A percentile compares a stretch with the other conserved stretches of the same genome.
phyloP scores from a whole-genome alignment of 2,797 vertebrate genomes.

The Xiphophorus birchmanni region DNA sequence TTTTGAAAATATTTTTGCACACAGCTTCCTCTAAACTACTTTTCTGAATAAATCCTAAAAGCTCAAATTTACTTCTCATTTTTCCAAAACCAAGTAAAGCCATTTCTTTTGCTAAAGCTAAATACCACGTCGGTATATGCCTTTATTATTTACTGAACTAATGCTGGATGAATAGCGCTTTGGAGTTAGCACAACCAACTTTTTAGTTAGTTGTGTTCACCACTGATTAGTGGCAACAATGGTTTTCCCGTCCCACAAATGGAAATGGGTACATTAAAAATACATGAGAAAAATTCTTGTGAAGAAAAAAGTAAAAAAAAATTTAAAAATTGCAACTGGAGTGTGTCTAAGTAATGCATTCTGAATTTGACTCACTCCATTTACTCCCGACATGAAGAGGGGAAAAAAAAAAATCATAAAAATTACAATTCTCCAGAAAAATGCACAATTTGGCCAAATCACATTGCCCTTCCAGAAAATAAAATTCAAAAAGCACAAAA shows the following conservation, averaged over 20 bases:
- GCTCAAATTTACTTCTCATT: too few relatives aligned
- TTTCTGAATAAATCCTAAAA: too few relatives aligned
- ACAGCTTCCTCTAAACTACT: too few relatives aligned
- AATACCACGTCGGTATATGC: too few relatives aligned
- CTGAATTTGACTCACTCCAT: not conserved
- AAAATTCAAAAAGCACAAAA: not conserved
- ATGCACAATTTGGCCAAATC: not conserved
- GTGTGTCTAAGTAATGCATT: not conserved
- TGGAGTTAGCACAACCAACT: too few relatives aligned
- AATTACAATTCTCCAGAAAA: not conserved
- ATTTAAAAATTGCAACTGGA: not conserved
- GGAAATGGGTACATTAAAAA: not conserved
- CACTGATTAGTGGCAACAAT: too few relatives aligned
- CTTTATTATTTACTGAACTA: too few relatives aligned
- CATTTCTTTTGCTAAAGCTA: too few relatives aligned
- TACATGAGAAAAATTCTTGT: not conserved
- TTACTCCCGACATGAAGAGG: too few relatives aligned
- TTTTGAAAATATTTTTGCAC: not conserved
- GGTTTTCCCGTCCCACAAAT: not conserved
- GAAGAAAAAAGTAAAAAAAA: not conserved
- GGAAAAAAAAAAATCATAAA: not conserved
- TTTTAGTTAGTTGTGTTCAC: too few relatives aligned
- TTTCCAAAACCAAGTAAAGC: too few relatives aligned
- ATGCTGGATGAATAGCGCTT: too few relatives aligned
- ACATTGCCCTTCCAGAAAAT: not conserved